Evolutionary conservation across 2,113 vertebrate genomes (phyloP).

Genomic region (Ailuropoda melanoleuca): DNA sequence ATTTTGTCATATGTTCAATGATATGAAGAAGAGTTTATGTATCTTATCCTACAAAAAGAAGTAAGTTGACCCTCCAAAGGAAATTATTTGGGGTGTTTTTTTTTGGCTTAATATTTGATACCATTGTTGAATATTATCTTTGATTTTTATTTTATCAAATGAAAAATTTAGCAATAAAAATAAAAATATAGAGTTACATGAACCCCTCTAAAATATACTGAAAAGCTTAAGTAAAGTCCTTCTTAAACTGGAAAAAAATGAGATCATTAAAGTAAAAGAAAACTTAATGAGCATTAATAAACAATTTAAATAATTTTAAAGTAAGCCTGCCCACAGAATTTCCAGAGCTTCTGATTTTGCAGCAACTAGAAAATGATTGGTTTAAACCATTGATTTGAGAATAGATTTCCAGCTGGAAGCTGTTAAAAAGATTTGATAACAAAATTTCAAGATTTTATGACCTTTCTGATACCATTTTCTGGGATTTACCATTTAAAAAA

Average conservation of each 20-base stretch:
- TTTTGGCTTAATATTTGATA: neutral
- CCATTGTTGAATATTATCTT: neutral
- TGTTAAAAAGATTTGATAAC: constrained; percentile 2
- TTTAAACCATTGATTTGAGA: constrained; percentile 1
- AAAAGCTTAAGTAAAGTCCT: constrained; percentile 5
- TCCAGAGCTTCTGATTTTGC: neutral
- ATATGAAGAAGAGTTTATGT: neutral
- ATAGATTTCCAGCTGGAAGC: neutral
- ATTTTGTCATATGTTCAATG: neutral
- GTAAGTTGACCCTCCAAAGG: neutral
- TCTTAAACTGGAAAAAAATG: neutral
- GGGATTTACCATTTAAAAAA: neutral
- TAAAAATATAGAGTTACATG: neutral
- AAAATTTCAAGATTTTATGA: neutral
- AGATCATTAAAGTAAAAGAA: neutral
- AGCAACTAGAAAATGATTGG: neutral
- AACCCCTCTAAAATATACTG: neutral
- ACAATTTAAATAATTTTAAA: constrained; percentile 15
- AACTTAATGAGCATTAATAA: neutral
- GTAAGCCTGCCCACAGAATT: neutral
- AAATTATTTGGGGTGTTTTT: neutral
- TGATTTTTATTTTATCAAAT: neutral
- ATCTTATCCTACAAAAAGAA: neutral
- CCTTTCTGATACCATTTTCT: neutral
- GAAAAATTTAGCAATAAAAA: neutral